A percentile compares a stretch with the other conserved stretches of the same genome.
phyloP scores from a whole-genome alignment of 2,797 vertebrate genomes.

The Micromesistius poutassou region DNA sequence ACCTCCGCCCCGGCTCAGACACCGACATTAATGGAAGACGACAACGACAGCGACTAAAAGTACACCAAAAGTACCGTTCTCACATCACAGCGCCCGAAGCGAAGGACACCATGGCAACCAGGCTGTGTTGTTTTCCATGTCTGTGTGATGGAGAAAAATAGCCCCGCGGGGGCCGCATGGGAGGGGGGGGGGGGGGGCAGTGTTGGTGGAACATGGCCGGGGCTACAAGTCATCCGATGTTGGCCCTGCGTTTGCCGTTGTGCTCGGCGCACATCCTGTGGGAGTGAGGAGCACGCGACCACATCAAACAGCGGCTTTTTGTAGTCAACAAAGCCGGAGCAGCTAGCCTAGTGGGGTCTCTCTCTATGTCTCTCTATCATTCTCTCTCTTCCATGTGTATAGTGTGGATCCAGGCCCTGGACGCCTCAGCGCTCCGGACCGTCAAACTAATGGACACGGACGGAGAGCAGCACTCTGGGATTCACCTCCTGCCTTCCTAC shows the following conservation, averaged over 20 bases:
- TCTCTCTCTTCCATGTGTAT: constrained; percentile 33
- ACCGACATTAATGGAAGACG: not conserved
- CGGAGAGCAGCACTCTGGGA: constrained; percentile 48
- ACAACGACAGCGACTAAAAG: constrained; percentile 17
- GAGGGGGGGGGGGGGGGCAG: constrained; percentile 53
- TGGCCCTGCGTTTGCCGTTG: constrained; percentile 74
- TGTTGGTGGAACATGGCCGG: constrained; percentile 48
- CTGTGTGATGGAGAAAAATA: constrained; percentile 30
- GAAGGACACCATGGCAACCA: constrained; percentile 36
- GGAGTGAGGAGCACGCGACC: constrained; percentile 71
- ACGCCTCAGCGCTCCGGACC: constrained; percentile 55
- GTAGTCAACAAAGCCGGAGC: constrained; percentile 82
- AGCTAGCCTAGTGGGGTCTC: constrained; percentile 63
- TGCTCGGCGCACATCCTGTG: constrained; percentile 80
- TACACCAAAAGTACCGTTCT: constrained; percentile 23
- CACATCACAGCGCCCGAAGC: constrained; percentile 37
- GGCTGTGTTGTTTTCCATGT: constrained; percentile 55
- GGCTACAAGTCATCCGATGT: constrained; percentile 71
- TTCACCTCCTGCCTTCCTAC: constrained; percentile 61
- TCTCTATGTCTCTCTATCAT: constrained; percentile 36
- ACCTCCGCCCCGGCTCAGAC: too few species aligned
- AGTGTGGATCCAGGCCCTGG: constrained; percentile 53
- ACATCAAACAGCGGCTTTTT: constrained; percentile 84
- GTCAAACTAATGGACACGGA: constrained; percentile 66
- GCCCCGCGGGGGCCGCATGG: constrained; percentile 46